Conservation (phyloP, 1,140 invertebrate genomes). For the Cotesia glomerata region DNA sequence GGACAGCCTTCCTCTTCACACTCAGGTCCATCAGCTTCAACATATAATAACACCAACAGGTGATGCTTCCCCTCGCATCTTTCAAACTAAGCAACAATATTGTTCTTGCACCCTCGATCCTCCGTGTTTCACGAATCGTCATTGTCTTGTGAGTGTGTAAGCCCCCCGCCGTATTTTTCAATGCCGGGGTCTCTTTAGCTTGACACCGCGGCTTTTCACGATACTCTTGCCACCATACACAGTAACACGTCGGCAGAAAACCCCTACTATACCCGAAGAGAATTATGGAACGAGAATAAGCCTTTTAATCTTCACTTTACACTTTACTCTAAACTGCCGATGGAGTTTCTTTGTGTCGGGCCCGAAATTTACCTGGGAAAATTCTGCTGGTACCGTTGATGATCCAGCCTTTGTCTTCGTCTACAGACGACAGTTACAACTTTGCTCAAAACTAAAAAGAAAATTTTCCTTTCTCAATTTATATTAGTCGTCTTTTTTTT, state of each 20-base stretch:
- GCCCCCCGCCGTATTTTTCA: conserved; percentile 44
- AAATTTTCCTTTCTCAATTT: no score
- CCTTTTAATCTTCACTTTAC: conserved; percentile 47
- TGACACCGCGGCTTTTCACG: conserved; percentile 8
- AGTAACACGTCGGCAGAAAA: neutral
- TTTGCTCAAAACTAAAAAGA: neutral
- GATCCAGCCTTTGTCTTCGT: neutral
- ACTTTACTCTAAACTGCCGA: neutral
- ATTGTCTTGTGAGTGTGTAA: conserved; percentile 32
- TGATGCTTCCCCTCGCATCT: conserved; percentile 39
- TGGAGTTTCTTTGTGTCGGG: conserved; percentile 8
- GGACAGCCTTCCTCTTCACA: neutral
- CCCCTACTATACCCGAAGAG: no score
- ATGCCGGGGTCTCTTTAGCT: conserved; percentile 30
- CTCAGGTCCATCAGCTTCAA: conserved; percentile 23
- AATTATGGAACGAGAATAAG: conserved; percentile 33
- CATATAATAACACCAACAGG: conserved; percentile 42
- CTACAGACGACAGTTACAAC: no score
- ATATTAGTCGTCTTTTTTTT: no score
- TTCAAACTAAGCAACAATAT: conserved; percentile 55
- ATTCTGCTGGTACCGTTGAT: neutral
- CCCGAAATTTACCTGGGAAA: neutral
- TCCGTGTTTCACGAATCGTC: conserved; percentile 32
- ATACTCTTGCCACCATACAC: conserved; percentile 23
- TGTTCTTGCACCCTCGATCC: conserved; percentile 48